Base-by-base conservation (phyloP, 1,140 invertebrate genomes). In the Cylas formicarius region DNA sequence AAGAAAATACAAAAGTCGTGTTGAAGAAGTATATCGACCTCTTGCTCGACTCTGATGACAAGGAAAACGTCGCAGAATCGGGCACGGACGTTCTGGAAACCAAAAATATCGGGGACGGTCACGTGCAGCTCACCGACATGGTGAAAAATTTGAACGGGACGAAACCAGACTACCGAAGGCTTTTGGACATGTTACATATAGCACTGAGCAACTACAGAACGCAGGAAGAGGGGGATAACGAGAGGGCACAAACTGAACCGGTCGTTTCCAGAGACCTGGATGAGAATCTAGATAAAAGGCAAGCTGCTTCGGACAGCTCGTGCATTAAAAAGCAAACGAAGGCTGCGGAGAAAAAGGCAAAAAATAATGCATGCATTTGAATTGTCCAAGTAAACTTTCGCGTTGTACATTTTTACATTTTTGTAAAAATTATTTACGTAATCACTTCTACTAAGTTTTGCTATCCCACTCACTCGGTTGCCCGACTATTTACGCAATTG, bases 21-120 rank as follows among this genome's bases (percentile, higher is more conserved):
- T 27, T 47, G 21, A 26, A 47, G 9, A 47, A 41, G 22, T 47
- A 47, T 19, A 47, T 47, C 16, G 40, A 34, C 17, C 16, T 47
- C 14, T 32, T 47, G 2, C n/a, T 29, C 2, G 46, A 48, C 32
- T 33, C 19, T 4, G 45, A 35, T 16, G 17, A n/a, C 14, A n/a
- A 48, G 23, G 23, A 21, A 22, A 17, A 33, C 10, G 20, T 20
- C 8, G 23, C 27, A 11, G 18, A 26, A n/a, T n/a, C n/a, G n/a
- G n/a, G n/a, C 18, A 21, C 31, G 7, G 13, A 33, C 20, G 23
- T 2, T 21, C 4, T 5, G 18, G 21, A 47, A n/a, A 13, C 4
- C 8, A 6, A 38, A 22, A 14, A 34, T 2, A 39, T 44, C n/a
- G 36, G 35, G 5, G 36, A 39, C 14, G 24, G 4, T 31, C 3